Conservation (phyloP, 1,140 invertebrate species). For the Drosophila seguyi region DNA sequence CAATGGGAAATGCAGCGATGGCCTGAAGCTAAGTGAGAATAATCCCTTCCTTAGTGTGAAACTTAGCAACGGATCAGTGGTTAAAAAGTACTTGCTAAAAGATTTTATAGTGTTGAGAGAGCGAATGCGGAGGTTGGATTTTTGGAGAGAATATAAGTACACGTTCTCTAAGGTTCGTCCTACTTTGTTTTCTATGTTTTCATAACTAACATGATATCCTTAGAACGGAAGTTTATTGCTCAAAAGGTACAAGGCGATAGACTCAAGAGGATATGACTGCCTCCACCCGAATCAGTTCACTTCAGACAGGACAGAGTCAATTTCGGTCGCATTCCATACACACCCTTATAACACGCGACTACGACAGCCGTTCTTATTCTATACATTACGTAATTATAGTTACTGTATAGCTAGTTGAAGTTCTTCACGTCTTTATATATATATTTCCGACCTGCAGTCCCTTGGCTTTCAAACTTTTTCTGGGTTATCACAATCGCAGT, state of each 20-base stretch:
- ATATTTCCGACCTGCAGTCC: neutral
- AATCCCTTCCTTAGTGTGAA: neutral
- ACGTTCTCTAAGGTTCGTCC: neutral
- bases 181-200: neutral
- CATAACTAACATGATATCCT: too few relatives aligned
- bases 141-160: rapidly evolving
- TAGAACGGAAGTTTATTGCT: too few relatives aligned
- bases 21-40: neutral
- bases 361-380: too few relatives aligned
- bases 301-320: neutral
- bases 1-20: neutral
- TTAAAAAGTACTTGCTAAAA: neutral
- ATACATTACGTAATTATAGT: too few relatives aligned
- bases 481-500: neutral
- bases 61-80: neutral
- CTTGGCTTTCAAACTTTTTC: neutral
- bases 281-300: too few relatives aligned
- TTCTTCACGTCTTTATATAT: too few relatives aligned
- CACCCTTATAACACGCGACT: too few relatives aligned
- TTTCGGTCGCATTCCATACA: neutral
- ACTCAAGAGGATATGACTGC: neutral
- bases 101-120: neutral
- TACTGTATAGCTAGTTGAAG: too few relatives aligned
- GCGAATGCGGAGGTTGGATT: rapidly evolving
- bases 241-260: rapidly evolving